Conservation (phyloP, 2,888 invertebrate species). For the Petrolisthes cinctipes region DNA sequence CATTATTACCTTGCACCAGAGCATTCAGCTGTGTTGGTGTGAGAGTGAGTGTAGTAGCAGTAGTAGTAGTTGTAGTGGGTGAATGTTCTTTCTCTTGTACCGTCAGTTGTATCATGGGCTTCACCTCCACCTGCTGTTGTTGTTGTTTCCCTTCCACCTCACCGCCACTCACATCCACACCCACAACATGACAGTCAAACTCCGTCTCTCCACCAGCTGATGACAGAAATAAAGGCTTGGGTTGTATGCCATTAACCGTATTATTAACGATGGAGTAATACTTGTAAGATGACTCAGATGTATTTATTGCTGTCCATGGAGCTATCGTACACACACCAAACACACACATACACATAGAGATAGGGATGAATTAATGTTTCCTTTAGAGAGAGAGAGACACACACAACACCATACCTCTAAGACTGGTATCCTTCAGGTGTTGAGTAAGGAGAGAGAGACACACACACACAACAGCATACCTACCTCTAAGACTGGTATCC, state of each 20-base stretch:
- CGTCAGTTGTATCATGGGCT: constrained; percentile 31
- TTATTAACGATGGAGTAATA: too few relatives aligned
- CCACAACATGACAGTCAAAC: constrained; percentile 35
- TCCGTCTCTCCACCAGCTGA: constrained; percentile 31
- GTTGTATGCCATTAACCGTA: too few relatives aligned
- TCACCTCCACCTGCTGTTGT: background rate
- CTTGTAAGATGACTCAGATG: background rate
- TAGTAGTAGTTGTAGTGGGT: background rate
- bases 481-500: constrained; percentile 43
- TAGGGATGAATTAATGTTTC: background rate
- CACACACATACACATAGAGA: background rate
- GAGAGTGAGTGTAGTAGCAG: constrained; percentile 26
- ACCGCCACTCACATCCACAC: constrained; percentile 35
- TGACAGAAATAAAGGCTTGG: background rate
- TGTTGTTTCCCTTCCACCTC: constrained; percentile 9
- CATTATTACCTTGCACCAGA: constrained; percentile 37
- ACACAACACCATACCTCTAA: background rate
- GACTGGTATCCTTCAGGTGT: background rate
- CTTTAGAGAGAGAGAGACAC: constrained; percentile 10
- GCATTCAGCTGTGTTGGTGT: constrained; percentile 44
- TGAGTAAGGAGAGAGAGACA: background rate
- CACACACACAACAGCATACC: background rate
- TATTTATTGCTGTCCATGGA: background rate
- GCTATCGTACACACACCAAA: background rate
- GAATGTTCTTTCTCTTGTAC: background rate